Percentiles rank a stretch among this genome's conserved stretches.
phyloP scores from a whole-genome alignment of 2,797 vertebrate species.

The Acestrorhynchus altus region DNA sequence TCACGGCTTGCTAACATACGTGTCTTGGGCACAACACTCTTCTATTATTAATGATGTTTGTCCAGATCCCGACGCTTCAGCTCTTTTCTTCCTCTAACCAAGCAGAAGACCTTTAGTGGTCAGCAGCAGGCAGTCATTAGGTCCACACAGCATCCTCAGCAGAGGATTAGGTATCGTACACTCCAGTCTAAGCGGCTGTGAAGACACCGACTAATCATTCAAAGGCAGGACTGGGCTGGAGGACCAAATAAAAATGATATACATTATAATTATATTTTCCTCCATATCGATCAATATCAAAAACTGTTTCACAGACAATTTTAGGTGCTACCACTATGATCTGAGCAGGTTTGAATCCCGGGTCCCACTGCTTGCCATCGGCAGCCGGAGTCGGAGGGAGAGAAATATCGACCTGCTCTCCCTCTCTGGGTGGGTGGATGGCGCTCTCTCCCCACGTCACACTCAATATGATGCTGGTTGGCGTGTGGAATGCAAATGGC shows the following conservation, averaged over 20 bases:
- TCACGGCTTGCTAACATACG: constrained; percentile 1
- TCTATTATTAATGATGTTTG: constrained; percentile 8
- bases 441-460: too few species aligned
- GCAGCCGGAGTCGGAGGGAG: too few species aligned
- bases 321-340: too few species aligned
- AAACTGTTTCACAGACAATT: neutral
- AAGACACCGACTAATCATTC: neutral
- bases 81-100: neutral
- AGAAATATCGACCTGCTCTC: too few species aligned
- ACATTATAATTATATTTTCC: too few species aligned
- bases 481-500: too few species aligned
- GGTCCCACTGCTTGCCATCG: too few species aligned
- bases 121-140: neutral
- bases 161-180: neutral
- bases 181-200: neutral
- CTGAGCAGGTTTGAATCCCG: too few species aligned
- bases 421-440: too few species aligned
- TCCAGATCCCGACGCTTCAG: neutral
- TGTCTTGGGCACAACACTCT: neutral
- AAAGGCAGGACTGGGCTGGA: neutral
- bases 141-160: neutral
- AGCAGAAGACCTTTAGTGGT: neutral
- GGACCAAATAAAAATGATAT: neutral
- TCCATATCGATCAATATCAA: neutral
- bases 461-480: too few species aligned